Evolutionary conservation across 1,140 invertebrate species (phyloP), one percentile per base, ranked within the genome.

Genomic region (Drosophila asahinai): DNA sequence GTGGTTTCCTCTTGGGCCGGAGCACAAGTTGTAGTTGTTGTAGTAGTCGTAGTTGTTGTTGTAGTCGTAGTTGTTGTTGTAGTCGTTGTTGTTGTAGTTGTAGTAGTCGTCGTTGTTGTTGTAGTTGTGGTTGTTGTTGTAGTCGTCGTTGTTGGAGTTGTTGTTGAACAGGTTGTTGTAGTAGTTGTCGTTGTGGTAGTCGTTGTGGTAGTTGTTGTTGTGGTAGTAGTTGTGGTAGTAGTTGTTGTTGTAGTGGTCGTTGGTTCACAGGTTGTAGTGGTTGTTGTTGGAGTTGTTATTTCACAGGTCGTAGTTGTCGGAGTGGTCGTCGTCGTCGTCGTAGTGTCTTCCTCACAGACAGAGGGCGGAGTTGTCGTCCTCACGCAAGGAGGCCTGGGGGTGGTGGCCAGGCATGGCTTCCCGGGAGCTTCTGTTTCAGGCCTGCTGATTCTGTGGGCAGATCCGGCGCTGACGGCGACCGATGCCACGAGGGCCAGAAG

Each of bases 401-500:
- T 81, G 8, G 47, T 48, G 25, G 17, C 38, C 7, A 27, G 17
- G 30, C 79, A 81, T 11, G 59, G 45, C 42, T 77, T 22, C 48
- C 57, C 25, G 15, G 42, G 48, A 25, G 42, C 38, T 19, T 33
- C 49, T 22, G 55, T 25, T 11, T 47, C 38, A 45, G 51, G 12
- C 66, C 52, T 38, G 36, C 38, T 65, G 22, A 55, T 65, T 17
- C 66, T 65, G 17, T 25, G 60, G 14, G 57, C 59, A 25, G 61
- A 67, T 54, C 67, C 40, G 36, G 25, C 49, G 27, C 51, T 22
- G 40, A 84, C 40, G 42, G 63, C 65, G 12, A 48, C 63, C 15
- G 61, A 45, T 27, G 71, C 77, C 68, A 74, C 65, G 36, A 83
- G 55, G 59, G 62, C 80, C 40, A 77, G 54, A 60, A 83, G 45